Base-by-base conservation (phyloP, 2,888 invertebrate genomes). In the Hyposoter dolosus region DNA sequence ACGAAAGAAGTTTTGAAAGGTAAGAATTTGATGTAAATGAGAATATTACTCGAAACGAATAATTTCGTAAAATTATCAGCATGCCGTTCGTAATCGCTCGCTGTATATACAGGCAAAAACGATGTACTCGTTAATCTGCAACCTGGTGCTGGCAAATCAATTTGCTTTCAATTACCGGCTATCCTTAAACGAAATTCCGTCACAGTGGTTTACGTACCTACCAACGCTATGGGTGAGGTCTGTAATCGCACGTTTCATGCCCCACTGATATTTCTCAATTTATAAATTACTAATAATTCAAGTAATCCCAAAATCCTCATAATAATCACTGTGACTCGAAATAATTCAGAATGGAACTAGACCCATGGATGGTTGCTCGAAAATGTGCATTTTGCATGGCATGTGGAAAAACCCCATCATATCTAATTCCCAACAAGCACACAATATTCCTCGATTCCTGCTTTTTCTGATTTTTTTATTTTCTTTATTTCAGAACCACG, bases 91-190 rank as follows among this genome's bases (percentile, higher is more conserved):
- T 10, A 60, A 60, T 12, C 28, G 28, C 60, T 60, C 60, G 15
- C 28, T 28, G 28, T 60, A 60, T 74, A 47, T 69, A 35, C 15
- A 85, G 85, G 85, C 17, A 15, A 71, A 23, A 66, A 40, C 17
- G 77, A 86, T 76, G 77, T 81, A 7, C 77, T 53, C 53, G 45
- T 86, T 10, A 63, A 63, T 68, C 15, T 81, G 47, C 76, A 60
- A 32, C 76, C 83, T 9, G 86, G 86, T 7, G 72, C 40, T 66
- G 83, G 86, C 32, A 86, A 83, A 77, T 86, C 86, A 12, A 77
- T 86, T 3, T 86, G 86, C 63, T 86, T 83, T 28, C 84, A 83
- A 60, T 60, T 86, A 66, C 84, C 86, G n/a, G 60, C 84, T 17
- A 10, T 82, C 32, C 76, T 84, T 19, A 76, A 76, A 12, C n/a